Evolutionary conservation across 2,113 vertebrate species (phyloP).

Genomic region (Ranitomeya variabilis): DNA sequence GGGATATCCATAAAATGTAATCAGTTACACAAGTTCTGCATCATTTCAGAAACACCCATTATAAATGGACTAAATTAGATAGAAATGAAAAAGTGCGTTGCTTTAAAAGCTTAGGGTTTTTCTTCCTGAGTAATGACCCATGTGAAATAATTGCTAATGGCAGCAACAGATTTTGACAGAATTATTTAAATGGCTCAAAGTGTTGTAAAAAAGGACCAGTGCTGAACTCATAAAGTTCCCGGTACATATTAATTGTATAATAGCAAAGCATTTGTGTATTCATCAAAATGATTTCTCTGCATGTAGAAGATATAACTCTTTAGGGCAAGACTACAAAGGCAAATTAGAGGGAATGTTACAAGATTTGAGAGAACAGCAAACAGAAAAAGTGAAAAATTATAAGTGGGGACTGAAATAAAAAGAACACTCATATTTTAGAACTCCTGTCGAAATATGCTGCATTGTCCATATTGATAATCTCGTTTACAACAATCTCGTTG

Average conservation of each 20-base stretch:
- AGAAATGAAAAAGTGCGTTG: conserved; percentile 34
- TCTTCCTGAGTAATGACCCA: conserved; percentile 53
- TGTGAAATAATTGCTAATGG: conserved; percentile 54
- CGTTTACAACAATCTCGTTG: too few relatives aligned
- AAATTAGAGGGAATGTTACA: neutral
- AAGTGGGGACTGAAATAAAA: neutral
- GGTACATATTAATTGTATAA: conserved; percentile 37
- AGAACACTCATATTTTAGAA: neutral
- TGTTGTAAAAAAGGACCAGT: conserved; percentile 35
- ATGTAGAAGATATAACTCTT: conserved; percentile 23
- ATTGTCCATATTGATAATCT: neutral
- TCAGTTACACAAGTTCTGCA: conserved; percentile 42
- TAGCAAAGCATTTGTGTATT: conserved; percentile 23
- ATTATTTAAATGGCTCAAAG: conserved; percentile 44
- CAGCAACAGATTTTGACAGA: conserved; percentile 43
- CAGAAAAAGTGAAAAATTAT: neutral
- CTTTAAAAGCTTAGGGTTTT: conserved; percentile 33
- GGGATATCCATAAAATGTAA: conserved; percentile 36
- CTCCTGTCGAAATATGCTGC: neutral
- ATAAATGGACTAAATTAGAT: conserved; percentile 50
- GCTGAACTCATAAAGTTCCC: conserved; percentile 44
- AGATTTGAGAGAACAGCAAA: neutral
- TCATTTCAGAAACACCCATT: conserved; percentile 41
- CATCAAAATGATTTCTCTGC: conserved; percentile 40
- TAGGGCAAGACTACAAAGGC: conserved; percentile 1